Evolutionary conservation across 2,888 invertebrate genomes (phyloP).

Genomic region (Drosophila anceps): DNA sequence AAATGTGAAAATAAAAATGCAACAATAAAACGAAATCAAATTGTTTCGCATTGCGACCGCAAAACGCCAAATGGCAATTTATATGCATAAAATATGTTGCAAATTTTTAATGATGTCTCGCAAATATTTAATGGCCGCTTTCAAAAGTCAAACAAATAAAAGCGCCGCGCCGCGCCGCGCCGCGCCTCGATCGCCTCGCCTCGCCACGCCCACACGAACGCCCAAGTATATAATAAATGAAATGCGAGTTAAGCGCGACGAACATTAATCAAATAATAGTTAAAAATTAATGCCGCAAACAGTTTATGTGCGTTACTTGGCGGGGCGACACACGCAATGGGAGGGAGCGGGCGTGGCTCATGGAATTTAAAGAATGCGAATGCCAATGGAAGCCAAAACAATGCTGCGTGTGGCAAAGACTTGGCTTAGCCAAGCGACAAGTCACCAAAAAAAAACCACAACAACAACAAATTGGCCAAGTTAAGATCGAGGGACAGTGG

Average conservation of each 20-base stretch:
- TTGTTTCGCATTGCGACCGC: constrained; percentile 48
- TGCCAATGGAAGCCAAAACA: constrained; percentile 57
- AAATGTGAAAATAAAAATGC: neutral
- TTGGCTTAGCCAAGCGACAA: constrained; percentile 47
- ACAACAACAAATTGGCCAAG: constrained; percentile 46
- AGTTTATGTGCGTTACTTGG: constrained; percentile 11
- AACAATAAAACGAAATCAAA: constrained; percentile 22
- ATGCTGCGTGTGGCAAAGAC: constrained; percentile 43
- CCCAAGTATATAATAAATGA: constrained; percentile 18
- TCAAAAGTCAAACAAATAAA: constrained; percentile 42
- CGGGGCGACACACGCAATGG: neutral
- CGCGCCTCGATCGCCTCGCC: neutral
- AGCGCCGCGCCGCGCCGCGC: neutral
- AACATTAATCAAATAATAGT: constrained; percentile 47
- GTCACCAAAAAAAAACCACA: constrained; percentile 38
- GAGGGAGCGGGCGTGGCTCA: constrained; percentile 29
- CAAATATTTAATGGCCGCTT: constrained; percentile 44
- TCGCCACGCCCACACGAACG: neutral
- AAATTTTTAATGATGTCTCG: constrained; percentile 60
- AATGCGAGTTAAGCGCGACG: constrained; percentile 27
- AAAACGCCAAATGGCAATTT: constrained; percentile 70
- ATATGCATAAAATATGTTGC: constrained; percentile 59
- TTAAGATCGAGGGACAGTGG: neutral
- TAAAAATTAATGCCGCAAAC: constrained; percentile 28
- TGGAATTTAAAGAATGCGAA: constrained; percentile 34